Conservation (phyloP, 2,113 vertebrate genomes). For the Misgurnus mizolepis region DNA sequence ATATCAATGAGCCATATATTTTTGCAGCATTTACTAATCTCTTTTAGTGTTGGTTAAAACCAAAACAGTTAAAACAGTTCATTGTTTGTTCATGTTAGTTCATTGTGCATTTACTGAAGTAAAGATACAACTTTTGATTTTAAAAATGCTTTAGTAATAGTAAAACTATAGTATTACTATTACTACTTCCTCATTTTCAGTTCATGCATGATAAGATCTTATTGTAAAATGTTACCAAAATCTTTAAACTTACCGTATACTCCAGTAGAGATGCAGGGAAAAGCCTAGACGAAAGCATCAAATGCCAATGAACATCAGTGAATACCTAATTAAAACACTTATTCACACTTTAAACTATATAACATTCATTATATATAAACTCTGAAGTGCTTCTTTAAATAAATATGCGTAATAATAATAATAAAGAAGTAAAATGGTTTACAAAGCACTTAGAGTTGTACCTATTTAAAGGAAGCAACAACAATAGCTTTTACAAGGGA, state of each 20-base stretch:
- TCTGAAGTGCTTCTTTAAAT: neutral
- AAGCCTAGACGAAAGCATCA: slow-evolving; percentile 74
- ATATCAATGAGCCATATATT: too few relatives aligned
- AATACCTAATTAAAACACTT: neutral
- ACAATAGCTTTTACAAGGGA: slow-evolving; percentile 25
- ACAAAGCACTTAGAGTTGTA: slow-evolving; percentile 20
- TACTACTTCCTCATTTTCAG: too few relatives aligned
- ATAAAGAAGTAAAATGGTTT: neutral
- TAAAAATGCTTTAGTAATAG: too few relatives aligned
- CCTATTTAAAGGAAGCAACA: slow-evolving; percentile 15
- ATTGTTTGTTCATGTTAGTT: too few relatives aligned
- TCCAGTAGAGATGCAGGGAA: slow-evolving; percentile 89
- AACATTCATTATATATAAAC: neutral
- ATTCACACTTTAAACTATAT: neutral
- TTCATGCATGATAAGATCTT: too few relatives aligned
- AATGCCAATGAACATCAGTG: slow-evolving; percentile 1
- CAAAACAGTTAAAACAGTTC: too few relatives aligned
- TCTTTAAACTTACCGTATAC: slow-evolving; percentile 81
- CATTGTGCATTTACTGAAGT: too few relatives aligned
- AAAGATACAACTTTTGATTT: too few relatives aligned
- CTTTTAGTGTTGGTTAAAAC: too few relatives aligned
- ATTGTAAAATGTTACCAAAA: too few relatives aligned
- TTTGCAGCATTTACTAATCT: too few relatives aligned
- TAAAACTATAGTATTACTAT: too few relatives aligned
- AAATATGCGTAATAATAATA: neutral